Conservation (phyloP, 1,140 invertebrate species). For the Vanessa tameamea region DNA sequence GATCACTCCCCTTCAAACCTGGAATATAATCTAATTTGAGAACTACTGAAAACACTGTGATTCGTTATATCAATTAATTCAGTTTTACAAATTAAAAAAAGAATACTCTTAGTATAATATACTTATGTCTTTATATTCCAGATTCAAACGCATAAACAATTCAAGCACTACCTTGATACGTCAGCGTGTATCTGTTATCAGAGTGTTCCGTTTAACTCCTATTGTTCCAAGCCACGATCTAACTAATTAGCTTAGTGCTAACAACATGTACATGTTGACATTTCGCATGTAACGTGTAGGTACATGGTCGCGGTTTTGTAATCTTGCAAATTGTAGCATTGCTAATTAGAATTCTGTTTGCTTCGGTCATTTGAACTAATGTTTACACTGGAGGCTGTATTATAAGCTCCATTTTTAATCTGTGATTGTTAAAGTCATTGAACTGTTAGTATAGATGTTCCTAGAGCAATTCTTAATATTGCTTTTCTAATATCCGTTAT, state of each 20-base stretch:
- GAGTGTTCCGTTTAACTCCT: slow-evolving; percentile 41
- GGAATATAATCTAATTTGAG: too few relatives aligned
- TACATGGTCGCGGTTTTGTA: slow-evolving; percentile 36
- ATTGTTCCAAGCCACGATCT: slow-evolving; percentile 49
- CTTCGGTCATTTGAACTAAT: slow-evolving; percentile 10
- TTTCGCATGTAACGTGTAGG: slow-evolving; percentile 45
- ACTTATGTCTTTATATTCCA: not conserved
- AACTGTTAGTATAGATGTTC: not conserved
- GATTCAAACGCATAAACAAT: slow-evolving; percentile 10
- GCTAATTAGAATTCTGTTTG: slow-evolving; percentile 53
- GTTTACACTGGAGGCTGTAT: slow-evolving; percentile 4
- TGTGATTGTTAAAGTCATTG: not conserved
- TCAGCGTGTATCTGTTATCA: slow-evolving; percentile 16
- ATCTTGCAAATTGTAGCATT: slow-evolving; percentile 51
- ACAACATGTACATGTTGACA: slow-evolving; percentile 51
- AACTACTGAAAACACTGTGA: too few relatives aligned
- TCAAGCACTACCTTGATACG: slow-evolving; percentile 16
- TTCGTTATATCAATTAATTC: too few relatives aligned
- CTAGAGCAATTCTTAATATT: too few relatives aligned
- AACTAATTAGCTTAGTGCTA: slow-evolving; percentile 53
- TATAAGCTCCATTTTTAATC: not conserved
- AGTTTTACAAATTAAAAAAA: not conserved
- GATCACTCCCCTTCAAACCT: too few relatives aligned
- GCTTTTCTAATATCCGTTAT: not conserved
- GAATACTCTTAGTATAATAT: not conserved